These are phyloP conservation scores for Aleiodes sp. DNA, from an alignment of 1,140 invertebrate species.

Conservation along the genomic window DNA sequence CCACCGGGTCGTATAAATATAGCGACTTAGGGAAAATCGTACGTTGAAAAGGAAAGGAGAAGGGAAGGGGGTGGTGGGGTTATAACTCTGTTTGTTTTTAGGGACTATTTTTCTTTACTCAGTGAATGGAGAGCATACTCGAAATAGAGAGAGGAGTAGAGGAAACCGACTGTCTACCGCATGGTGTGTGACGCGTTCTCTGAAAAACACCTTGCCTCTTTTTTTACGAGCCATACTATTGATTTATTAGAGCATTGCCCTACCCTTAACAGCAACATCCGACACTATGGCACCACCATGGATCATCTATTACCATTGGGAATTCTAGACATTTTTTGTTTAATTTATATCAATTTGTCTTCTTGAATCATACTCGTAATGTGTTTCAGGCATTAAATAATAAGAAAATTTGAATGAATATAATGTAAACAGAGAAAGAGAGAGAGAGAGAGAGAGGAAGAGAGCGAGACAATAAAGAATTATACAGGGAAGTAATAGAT, in stretches of 20 bases:
- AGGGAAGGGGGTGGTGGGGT: not conserved
- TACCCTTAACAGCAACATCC: not conserved
- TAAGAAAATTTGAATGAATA: not conserved
- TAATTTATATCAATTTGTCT: conserved; percentile 20
- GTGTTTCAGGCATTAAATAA: not conserved
- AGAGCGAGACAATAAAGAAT: no score
- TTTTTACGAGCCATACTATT: conserved; percentile 13
- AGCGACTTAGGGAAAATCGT: conserved; percentile 35
- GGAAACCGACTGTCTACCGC: not conserved
- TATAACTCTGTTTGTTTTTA: conserved; percentile 26
- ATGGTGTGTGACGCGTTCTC: conserved; percentile 13
- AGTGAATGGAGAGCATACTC: conserved; percentile 15
- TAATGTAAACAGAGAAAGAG: not conserved
- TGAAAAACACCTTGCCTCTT: conserved; percentile 5
- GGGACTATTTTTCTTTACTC: conserved; percentile 10
- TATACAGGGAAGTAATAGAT: not conserved
- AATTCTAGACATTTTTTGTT: conserved; percentile 1
- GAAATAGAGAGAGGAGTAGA: not conserved
- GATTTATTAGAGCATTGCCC: conserved; percentile 17
- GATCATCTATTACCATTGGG: not conserved
- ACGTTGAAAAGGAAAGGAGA: not conserved
- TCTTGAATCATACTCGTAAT: not conserved
- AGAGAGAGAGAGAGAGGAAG: not conserved
- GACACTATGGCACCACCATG: conserved; percentile 13
- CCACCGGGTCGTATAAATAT: conserved; percentile 35